Conservation (phyloP, 2,797 vertebrate species). For the Margarornis squamiger region DNA sequence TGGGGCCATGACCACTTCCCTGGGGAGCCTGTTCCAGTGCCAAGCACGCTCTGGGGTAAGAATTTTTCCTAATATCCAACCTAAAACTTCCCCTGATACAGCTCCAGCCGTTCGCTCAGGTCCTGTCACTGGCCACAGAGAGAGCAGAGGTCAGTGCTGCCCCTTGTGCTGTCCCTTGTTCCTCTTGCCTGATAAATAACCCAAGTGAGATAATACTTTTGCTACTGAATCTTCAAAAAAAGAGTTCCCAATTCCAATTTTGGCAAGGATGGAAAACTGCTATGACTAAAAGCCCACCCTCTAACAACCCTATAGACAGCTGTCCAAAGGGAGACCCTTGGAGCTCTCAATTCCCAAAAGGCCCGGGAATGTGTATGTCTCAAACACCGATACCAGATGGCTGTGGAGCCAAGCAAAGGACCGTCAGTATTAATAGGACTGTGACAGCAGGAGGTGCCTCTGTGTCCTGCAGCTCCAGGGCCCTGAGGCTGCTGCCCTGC, state of each 20-base stretch:
- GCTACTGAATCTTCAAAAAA: background rate
- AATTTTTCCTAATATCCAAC: background rate
- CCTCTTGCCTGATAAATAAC: background rate
- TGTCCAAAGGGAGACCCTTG: background rate
- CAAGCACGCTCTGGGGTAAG: background rate
- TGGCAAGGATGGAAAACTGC: background rate
- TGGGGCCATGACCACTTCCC: background rate
- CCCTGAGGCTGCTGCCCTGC: background rate
- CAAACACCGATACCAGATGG: accelerated
- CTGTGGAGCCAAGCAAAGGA: background rate
- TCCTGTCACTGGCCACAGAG: background rate
- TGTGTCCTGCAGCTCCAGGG: background rate
- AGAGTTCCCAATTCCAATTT: accelerated
- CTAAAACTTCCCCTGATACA: background rate
- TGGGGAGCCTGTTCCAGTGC: background rate
- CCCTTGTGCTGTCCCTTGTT: background rate
- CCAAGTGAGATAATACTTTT: background rate
- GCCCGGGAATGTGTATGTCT: background rate
- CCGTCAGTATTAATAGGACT: background rate
- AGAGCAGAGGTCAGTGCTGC: background rate
- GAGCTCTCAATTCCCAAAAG: background rate
- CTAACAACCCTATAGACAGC: background rate
- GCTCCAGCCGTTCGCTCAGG: background rate
- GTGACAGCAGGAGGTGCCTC: background rate
- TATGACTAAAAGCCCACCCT: background rate